Conservation (phyloP, 1,140 invertebrate genomes). For the Hycleus phaleratus region DNA sequence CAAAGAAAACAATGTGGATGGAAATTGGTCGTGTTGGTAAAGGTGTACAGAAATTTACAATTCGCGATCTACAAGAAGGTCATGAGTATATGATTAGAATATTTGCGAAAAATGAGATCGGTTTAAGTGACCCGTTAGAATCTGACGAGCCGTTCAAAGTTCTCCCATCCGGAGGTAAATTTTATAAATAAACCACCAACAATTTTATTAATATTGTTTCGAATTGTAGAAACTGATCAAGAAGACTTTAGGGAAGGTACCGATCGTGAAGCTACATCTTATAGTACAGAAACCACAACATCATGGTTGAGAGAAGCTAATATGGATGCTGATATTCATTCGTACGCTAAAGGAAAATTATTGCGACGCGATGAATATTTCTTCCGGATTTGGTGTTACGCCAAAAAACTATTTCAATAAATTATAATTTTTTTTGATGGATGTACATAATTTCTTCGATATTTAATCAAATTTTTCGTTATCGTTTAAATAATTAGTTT, state of each 20-base stretch:
- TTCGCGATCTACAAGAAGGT: conserved; percentile 79
- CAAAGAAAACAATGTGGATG: conserved; percentile 92
- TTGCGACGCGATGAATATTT: conserved; percentile 85
- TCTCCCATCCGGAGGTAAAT: conserved; percentile 67
- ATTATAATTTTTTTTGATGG: conserved; percentile 7
- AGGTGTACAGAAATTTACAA: conserved; percentile 73
- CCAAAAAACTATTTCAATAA: conserved; percentile 73
- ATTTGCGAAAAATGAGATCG: conserved; percentile 91
- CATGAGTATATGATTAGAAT: conserved; percentile 86
- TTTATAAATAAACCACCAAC: neutral
- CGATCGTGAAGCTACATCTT: conserved; percentile 61
- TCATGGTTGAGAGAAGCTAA: conserved; percentile 85
- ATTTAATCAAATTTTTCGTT: conserved; percentile 7
- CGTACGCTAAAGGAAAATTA: conserved; percentile 74
- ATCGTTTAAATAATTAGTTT: conserved; percentile 17
- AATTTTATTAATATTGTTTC: neutral
- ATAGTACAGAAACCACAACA: conserved; percentile 85
- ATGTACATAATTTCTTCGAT: conserved; percentile 9
- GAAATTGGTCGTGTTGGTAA: conserved; percentile 82
- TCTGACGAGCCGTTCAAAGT: conserved; percentile 88
- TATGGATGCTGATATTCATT: conserved; percentile 87
- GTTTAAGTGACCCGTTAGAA: conserved; percentile 87
- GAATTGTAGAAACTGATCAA: conserved; percentile 39
- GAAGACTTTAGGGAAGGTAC: conserved; percentile 52
- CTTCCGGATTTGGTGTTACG: conserved; percentile 86